phyloP scores from a whole-genome alignment of 1,140 invertebrate species.

The Bombus waltoni region DNA sequence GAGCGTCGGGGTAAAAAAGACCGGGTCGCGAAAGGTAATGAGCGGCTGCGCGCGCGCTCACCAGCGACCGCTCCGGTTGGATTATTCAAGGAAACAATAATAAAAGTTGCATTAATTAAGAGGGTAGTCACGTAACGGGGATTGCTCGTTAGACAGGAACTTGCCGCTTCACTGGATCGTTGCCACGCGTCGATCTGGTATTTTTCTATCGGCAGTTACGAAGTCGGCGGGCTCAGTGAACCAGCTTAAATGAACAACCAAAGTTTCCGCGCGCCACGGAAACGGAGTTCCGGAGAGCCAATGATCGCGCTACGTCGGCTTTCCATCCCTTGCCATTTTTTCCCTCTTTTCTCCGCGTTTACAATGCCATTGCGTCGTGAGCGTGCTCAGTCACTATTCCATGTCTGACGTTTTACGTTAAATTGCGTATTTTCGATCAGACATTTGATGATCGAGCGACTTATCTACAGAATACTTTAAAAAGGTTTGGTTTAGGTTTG shows the following conservation, averaged over 20 bases:
- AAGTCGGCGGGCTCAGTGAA: constrained; percentile 36
- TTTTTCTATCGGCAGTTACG: constrained; percentile 56
- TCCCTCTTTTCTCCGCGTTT: neutral
- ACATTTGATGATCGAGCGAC: too few relatives aligned
- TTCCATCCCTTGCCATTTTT: neutral
- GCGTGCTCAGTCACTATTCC: too few relatives aligned
- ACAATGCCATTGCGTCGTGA: neutral
- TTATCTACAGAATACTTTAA: too few relatives aligned
- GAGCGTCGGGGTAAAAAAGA: constrained; percentile 52
- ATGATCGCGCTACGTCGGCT: constrained; percentile 6
- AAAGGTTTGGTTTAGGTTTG: too few relatives aligned
- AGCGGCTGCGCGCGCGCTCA: neutral
- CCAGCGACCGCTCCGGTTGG: constrained; percentile 49
- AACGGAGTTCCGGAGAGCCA: constrained; percentile 19
- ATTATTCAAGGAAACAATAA: constrained; percentile 78
- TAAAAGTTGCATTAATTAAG: constrained; percentile 80
- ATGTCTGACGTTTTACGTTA: neutral
- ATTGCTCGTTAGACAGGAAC: constrained; percentile 72
- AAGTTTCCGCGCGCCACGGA: constrained; percentile 40
- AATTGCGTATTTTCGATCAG: neutral
- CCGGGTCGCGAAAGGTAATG: constrained; percentile 39
- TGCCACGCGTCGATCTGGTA: constrained; percentile 60
- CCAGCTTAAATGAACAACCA: constrained; percentile 47
- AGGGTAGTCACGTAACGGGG: constrained; percentile 63
- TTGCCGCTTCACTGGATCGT: constrained; percentile 61